These are phyloP conservation scores for Papilio xuthus DNA, from an alignment of 1,140 invertebrate genomes.

Conservation along the genomic window DNA sequence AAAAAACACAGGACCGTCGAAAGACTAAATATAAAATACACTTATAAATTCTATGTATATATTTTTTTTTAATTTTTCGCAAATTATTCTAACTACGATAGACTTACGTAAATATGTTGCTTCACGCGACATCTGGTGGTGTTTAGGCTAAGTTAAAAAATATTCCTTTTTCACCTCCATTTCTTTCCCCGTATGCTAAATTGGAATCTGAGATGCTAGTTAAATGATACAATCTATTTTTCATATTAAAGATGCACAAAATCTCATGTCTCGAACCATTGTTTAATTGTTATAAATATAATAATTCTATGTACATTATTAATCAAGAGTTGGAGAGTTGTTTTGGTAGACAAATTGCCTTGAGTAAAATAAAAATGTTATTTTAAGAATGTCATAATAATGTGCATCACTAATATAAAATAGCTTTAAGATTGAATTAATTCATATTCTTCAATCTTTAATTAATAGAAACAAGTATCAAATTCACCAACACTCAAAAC, in stretches of 20 bases:
- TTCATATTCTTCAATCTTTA: not conserved
- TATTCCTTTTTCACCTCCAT: not conserved
- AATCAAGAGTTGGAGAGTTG: too few relatives aligned
- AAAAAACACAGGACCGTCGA: constrained; percentile 37
- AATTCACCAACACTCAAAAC: constrained; percentile 12
- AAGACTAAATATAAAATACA: constrained; percentile 32
- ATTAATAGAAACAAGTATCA: not conserved
- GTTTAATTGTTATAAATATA: not conserved
- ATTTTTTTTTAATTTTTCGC: constrained; percentile 34
- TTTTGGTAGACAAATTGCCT: too few relatives aligned
- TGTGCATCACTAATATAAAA: constrained; percentile 3
- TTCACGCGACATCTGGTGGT: constrained; percentile 27
- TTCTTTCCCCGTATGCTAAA: not conserved
- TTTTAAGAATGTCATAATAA: not conserved
- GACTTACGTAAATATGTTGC: constrained; percentile 30
- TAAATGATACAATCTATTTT: constrained; percentile 1
- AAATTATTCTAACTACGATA: constrained; percentile 25
- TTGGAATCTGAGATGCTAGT: constrained; percentile 19
- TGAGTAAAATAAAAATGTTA: too few relatives aligned
- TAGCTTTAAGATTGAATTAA: not conserved
- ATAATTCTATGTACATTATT: not conserved
- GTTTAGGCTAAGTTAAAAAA: constrained; percentile 34
- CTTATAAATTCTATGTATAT: constrained; percentile 16
- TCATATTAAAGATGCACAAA: not conserved
- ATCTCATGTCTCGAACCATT: not conserved